A percentile compares a stretch with the other conserved stretches of the same genome.
Conservation (phyloP, 2,888 invertebrate genomes). For the Stramonita haemastoma region DNA sequence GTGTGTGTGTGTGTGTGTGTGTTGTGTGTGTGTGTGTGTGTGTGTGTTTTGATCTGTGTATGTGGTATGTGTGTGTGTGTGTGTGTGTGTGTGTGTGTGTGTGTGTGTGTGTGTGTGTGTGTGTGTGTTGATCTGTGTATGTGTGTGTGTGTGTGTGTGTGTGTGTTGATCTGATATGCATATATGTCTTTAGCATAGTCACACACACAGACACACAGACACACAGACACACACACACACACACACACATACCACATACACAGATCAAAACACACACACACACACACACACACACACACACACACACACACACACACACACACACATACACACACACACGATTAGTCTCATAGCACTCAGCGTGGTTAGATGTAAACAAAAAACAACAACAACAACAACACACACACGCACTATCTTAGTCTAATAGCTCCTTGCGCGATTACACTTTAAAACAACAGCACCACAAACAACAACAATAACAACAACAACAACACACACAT, state of each 20-base stretch:
- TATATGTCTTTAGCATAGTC: background rate
- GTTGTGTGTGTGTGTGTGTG: conserved; percentile 13
- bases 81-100: conserved; percentile 19
- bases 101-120: background rate
- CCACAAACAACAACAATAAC: too few relatives aligned
- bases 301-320: background rate
- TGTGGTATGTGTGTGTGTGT: conserved; percentile 20
- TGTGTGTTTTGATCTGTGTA: too few relatives aligned
- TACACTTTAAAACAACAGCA: too few relatives aligned
- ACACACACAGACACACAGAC: conserved; percentile 17
- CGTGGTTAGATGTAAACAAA: background rate
- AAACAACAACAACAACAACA: background rate
- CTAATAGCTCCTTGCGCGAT: too few relatives aligned
- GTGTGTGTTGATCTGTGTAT: background rate
- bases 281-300: background rate
- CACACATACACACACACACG: too few relatives aligned
- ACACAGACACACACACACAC: conserved; percentile 20
- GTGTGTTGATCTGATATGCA: background rate
- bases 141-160: background rate
- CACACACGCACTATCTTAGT: background rate
- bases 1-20: background rate
- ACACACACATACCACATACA: background rate
- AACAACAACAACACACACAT: background rate
- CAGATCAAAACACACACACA: background rate
- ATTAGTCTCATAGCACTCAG: background rate